These are phyloP conservation scores for Arge pagana DNA, from an alignment of 2,888 invertebrate species.

Conservation along the genomic window DNA sequence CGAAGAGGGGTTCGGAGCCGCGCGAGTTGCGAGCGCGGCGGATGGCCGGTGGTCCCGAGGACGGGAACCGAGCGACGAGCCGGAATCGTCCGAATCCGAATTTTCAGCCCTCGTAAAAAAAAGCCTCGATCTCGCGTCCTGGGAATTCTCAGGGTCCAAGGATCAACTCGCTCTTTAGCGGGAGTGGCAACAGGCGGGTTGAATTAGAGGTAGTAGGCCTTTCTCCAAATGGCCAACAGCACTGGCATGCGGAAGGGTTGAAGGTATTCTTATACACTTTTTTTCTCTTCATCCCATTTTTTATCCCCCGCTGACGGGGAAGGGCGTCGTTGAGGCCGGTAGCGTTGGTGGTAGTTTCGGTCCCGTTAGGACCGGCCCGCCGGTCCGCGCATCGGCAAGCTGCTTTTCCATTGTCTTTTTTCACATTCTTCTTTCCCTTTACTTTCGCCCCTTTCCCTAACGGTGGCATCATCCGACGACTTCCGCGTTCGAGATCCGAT, in stretches of 20 bases:
- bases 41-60: constrained; percentile 20
- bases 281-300: constrained; percentile 26
- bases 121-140: too few relatives aligned
- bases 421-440: neutral
- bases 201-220: constrained; percentile 21
- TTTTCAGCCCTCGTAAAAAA: constrained; percentile 18
- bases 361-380: constrained; percentile 38
- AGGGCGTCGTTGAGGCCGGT: too few relatives aligned
- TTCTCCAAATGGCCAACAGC: constrained; percentile 42
- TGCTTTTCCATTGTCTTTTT: constrained; percentile 28
- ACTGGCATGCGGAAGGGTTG: constrained; percentile 45
- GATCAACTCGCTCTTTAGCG: constrained; percentile 5
- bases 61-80: constrained; percentile 10
- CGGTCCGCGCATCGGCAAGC: constrained; percentile 36
- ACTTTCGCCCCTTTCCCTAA: constrained; percentile 18
- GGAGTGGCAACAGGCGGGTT: constrained; percentile 20
- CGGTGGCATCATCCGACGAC: constrained; percentile 24
- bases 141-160: constrained; percentile 17
- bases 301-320: constrained; percentile 26
- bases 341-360: constrained; percentile 38
- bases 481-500: constrained; percentile 26
- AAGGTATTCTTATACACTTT: constrained; percentile 29
- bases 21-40: constrained; percentile 24
- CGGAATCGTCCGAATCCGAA: constrained; percentile 14
- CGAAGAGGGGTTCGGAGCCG: constrained; percentile 17